phyloP scores from a whole-genome alignment of 2,113 vertebrate species.

The Sander vitreus region DNA sequence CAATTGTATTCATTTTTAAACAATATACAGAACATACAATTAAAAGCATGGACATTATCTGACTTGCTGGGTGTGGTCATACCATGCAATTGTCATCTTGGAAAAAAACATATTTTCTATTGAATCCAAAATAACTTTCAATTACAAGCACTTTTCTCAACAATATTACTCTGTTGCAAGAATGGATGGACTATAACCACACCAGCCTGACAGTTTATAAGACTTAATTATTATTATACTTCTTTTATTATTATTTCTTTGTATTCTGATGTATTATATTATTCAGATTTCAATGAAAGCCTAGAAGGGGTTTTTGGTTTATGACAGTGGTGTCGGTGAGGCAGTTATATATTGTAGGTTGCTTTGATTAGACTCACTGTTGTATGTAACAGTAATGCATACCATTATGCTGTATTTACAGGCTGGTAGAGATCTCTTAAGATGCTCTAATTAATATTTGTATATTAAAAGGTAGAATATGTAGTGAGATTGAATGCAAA shows the following conservation, averaged over 20 bases:
- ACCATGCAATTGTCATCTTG: background rate
- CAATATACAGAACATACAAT: no score
- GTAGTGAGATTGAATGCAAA: no score
- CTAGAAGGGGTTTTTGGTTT: no score
- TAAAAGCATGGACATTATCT: no score
- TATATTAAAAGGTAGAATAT: no score
- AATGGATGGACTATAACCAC: background rate
- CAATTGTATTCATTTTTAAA: no score
- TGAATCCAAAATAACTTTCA: background rate
- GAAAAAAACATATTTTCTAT: no score
- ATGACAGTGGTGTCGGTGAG: no score
- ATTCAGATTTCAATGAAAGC: background rate
- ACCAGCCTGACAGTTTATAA: background rate
- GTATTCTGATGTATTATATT: background rate
- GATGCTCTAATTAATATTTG: background rate
- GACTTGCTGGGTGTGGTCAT: background rate
- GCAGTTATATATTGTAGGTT: no score
- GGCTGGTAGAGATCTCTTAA: background rate
- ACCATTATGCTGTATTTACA: background rate
- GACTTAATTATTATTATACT: background rate
- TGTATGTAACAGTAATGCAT: background rate
- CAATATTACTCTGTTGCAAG: background rate
- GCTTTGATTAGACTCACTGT: background rate
- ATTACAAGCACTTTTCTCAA: background rate
- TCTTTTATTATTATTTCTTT: background rate